Evolutionary conservation across 1,140 invertebrate genomes (phyloP), one percentile per base, ranked within the genome.

Genomic region (Thaumatotibia leucotreta): DNA sequence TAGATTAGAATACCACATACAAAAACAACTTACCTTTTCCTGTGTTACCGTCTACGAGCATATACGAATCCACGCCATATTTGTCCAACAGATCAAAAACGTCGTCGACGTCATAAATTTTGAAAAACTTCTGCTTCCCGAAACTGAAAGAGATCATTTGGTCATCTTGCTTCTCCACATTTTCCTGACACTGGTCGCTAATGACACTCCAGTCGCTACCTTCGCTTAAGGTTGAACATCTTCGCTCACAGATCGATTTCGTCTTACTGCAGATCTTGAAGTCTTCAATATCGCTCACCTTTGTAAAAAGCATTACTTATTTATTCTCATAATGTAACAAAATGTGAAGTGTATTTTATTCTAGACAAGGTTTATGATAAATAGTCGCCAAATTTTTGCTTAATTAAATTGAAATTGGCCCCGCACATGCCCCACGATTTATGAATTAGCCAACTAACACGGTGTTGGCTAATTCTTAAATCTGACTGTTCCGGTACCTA

Each of bases 231-330:
- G 35, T 32, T 1, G 87, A 88, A 32, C 80, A 84, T 64, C 81
- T 83, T 61, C 81, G 72, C 24, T 80, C 54, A 27, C 84, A 87
- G 11, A 45, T 66, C n/a, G 63, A 69, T 4, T 76, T 69, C 4
- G 67, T 65, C 24, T 77, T 83, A 9, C 66, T 63, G 49, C 85
- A 86, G 31, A 39, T 62, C 2, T 62, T 62, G 1, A 92, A 64
- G 24, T 94, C 93, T 82, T 95, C 93, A 45, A 96, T 95, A 64
- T 95, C 94, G 27, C 87, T 89, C 49, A 93, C 88, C 61, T 32
- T 4, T 29, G 29, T 0, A 32, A 39, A 14, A 24, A 24, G 11
- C n/a, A n/a, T n/a, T n/a, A n/a, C n/a, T n/a, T n/a, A n/a, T n/a
- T n/a, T n/a, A n/a, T n/a, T n/a, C n/a, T n/a, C n/a, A n/a, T n/a